Conservation (phyloP, 2,113 vertebrate genomes). For the Phrynosoma blainvillii region DNA sequence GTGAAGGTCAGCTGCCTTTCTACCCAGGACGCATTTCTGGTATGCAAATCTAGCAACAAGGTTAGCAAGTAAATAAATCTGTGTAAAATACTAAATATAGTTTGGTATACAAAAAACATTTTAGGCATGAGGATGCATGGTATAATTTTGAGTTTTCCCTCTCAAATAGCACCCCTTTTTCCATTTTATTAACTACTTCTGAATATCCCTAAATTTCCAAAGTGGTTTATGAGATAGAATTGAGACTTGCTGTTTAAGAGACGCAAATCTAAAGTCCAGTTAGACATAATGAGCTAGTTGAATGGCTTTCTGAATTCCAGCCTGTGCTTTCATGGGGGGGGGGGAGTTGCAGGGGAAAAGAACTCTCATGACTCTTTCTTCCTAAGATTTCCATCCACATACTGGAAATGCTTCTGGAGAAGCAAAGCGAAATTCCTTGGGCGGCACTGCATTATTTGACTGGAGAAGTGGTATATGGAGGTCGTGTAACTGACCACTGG, state of each 20-base stretch:
- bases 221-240: not conserved
- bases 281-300: not conserved
- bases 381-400: slow-evolving; percentile 66
- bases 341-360: not conserved
- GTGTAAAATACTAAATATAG: not conserved
- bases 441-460: slow-evolving; percentile 54
- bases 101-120: not conserved
- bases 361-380: not conserved
- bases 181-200: not conserved
- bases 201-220: not conserved
- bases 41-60: not conserved
- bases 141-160: not conserved
- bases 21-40: not conserved
- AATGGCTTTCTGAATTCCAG: not conserved
- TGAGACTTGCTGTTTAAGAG: not conserved
- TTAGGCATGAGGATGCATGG: not conserved
- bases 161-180: not conserved
- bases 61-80: not conserved
- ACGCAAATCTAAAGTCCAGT: not conserved
- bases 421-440: slow-evolving; percentile 52
- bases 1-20: too few relatives aligned
- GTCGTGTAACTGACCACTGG: slow-evolving; percentile 68
- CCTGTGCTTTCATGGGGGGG: not conserved
- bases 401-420: slow-evolving; percentile 44
- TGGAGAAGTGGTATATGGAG: slow-evolving; percentile 70